Conservation (phyloP, 2,888 invertebrate species). For the Agonopterix arenella region DNA sequence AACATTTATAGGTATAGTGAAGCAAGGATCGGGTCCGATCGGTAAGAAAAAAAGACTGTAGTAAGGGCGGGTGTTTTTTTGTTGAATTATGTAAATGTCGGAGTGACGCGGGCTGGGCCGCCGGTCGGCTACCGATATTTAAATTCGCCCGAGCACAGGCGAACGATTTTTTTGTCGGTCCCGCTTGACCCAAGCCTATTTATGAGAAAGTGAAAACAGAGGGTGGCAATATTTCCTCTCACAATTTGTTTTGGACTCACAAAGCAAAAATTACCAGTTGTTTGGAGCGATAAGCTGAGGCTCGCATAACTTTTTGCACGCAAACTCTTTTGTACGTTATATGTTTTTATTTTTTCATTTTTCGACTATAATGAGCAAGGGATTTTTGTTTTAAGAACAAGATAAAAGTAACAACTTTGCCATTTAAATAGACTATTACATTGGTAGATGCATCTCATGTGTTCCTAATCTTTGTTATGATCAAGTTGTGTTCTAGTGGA, state of each 20-base stretch:
- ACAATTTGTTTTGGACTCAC: constrained; percentile 16
- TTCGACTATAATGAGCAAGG: too few species aligned
- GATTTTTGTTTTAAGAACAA: too few species aligned
- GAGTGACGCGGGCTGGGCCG: constrained; percentile 54
- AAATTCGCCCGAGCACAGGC: constrained; percentile 50
- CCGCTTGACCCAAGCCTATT: constrained; percentile 33
- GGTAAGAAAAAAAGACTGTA: constrained; percentile 46
- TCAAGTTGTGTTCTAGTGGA: too few species aligned
- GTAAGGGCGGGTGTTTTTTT: constrained; percentile 51
- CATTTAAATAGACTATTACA: too few species aligned
- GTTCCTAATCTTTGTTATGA: too few species aligned
- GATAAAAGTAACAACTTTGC: too few species aligned
- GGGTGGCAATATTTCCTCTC: constrained; percentile 29
- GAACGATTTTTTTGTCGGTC: constrained; percentile 38
- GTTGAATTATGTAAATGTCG: constrained; percentile 68
- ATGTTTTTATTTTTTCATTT: too few species aligned
- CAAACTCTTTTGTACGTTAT: too few species aligned
- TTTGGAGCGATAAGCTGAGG: constrained; percentile 7
- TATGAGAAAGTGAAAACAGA: constrained; percentile 32
- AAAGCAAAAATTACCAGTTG: constrained; percentile 13
- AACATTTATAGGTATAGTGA: constrained; percentile 56
- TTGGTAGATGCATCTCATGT: too few species aligned
- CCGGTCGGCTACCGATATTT: constrained; percentile 60
- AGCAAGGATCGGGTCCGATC: constrained; percentile 47
- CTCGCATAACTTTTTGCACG: constrained; percentile 6